Base-by-base conservation (phyloP, 2,888 invertebrate genomes). In the Petrolisthes manimaculis region DNA sequence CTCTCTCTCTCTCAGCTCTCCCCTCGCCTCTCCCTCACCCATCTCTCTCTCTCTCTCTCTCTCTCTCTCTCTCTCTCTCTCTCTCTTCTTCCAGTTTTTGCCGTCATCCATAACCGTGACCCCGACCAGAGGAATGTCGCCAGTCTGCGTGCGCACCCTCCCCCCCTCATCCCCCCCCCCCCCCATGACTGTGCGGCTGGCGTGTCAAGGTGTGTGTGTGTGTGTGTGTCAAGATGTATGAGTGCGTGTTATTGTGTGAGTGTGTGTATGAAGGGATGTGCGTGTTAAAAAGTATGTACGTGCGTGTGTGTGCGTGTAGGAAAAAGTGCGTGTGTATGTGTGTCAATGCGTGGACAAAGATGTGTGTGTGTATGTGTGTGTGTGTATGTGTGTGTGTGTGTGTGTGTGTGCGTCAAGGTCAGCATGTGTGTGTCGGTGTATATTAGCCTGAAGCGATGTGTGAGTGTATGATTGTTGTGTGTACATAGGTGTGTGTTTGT, bases 51-150 rank as follows among this genome's bases (percentile, higher is more conserved):
- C 56, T 83, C 74, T 37, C 61, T 37, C 37, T 61, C 37, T 21
- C 83, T 54, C 71, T 14, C 83, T 61, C 83, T n/a, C 37, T 74
- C 74, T 83, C 74, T 67, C 82, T 83, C 83, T 83, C 83, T 71
- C 83, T 83, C 83, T 83, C 83, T 71, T 54, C 54, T 55, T 75
- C 74, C 55, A 12, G 21, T 74, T 71, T 75, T 83, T 75, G 83
- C 54, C 74, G 74, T 75, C 83, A 71, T 75, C 83, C 75, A 75
- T 83, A 81, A 61, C 81, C 67, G 81, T 74, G 74, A 55, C 83
- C 83, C 75, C 14, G 67, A 67, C 81, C 81, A 67, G 81, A 71
- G 67, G 81, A 81, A 81, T 81, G 81, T 67, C 67, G 61, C 56
- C 67, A 67, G 61, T 51, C 67, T 81, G 81, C 81, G 81, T 67